Base-by-base conservation (phyloP, 2,797 vertebrate genomes). In the Yasuhikotakia modesta region DNA sequence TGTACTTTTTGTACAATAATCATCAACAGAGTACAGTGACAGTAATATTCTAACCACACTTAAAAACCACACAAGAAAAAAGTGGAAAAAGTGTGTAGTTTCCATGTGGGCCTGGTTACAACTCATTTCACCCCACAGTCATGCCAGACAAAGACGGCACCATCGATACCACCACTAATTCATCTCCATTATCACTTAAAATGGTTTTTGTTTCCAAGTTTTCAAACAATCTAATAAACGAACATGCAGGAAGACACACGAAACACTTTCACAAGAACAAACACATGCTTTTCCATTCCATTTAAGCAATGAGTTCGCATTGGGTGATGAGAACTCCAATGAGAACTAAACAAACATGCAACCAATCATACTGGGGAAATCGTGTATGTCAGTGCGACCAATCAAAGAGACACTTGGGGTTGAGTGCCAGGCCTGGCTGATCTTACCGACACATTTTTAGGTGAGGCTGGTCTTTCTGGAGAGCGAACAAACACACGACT, bases 401-500 rank as follows among this genome's bases (percentile, higher is more conserved):
- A 90, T 86, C 85, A 75, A 67, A 75, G 73, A 66, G 48, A 45
- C 52, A 65, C 48, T 66, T 61, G 70, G 55, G 70, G 39, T 65
- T 78, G 78, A 81, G 19, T 79, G 81, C 67, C 76, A 85, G 79
- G 68, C 72, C 79, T 80, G 60, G 74, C 87, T 87, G 76, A 83
- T 94, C 94, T 95, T 95, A 94, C 94, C 94, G 93, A 92, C 86
- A 89, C 86, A 84, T 90, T 89, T 92, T 93, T 93, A 89, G 92
- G 87, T 74, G 92, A 92, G 89, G 81, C 90, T 87, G 93, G 93
- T 87, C 93, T 93, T 87, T 95, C 93, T 77, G 79, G 86, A 81
- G 92, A 88, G 63, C 92, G 94, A 89, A 94, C 93, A 91, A 94
- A 94, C 90, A 94, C 89, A 84, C 93, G 92, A 90, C 88, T 92